Evolutionary conservation across 2,888 invertebrate species (phyloP), one percentile per base, ranked within the genome.

Genomic region (Ichneumon xanthorius): DNA sequence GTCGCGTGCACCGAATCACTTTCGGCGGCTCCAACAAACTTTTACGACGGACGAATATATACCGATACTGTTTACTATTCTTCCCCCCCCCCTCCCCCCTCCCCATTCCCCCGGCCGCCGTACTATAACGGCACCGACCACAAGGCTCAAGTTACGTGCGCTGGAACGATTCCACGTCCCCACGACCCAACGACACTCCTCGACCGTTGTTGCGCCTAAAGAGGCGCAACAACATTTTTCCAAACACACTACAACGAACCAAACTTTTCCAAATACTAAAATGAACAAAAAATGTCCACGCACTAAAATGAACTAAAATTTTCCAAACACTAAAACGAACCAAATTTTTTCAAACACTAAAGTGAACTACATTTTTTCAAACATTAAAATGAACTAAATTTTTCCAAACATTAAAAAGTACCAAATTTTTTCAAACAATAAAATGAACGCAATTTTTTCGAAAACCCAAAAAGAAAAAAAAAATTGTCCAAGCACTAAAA

Each of bases 1-100:
- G 75, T 75, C 75, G 53, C 63, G 75, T 71, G 76, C 70, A 76
- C 33, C 53, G 40, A 65, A 71, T 71, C 53, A 63, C 70, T 76
- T 82, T 70, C 61, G 76, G 65, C 65, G 37, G n/a, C 45, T 73
- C 61, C 40, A 73, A 73, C 26, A 61, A n/a, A 73, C 22, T 30
- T 45, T 73, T 40, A 61, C 61, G 7, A 3, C 37, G 37, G 37
- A 7, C 37, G 37, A 37, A 37, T 37, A 9, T 61, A n/a, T 45
- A 30, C 19, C 37, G 40, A 22, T 40, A 55, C 72, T 16, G 72
- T 61, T 58, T 45, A 45, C 45, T 45, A 45, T 45, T 45, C 45
- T 14, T 9, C 58, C 19, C 58, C 7, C 3, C 58, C 45, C 37
- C 37, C 9, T 5, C 37, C 37, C 37, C 6, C 37, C 37, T 1